A percentile compares a stretch with the other conserved stretches of the same genome.
These are phyloP conservation scores for Thecocarcelia acutangulata DNA, from an alignment of 2,888 invertebrate species.

Conservation along the genomic window DNA sequence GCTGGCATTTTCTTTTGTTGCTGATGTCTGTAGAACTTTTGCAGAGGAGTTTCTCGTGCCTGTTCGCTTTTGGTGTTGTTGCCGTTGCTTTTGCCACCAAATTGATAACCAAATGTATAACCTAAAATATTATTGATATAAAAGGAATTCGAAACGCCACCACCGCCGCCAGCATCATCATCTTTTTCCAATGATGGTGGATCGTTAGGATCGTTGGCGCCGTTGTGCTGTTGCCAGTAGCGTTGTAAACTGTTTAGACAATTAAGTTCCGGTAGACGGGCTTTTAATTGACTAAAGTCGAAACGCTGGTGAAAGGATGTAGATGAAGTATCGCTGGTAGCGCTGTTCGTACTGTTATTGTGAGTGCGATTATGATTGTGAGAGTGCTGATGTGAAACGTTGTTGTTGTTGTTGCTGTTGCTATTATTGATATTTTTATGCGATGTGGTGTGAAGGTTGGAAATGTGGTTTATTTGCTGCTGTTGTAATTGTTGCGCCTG, in stretches of 20 bases:
- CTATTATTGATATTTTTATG: constrained; percentile 22
- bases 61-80: constrained; percentile 36
- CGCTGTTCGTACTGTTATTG: constrained; percentile 71
- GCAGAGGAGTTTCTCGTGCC: constrained; percentile 79
- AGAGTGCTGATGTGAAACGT: constrained; percentile 64
- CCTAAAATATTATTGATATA: constrained; percentile 81
- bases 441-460: constrained; percentile 55
- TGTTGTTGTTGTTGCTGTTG: constrained; percentile 68
- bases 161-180: constrained; percentile 73
- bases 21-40: constrained; percentile 81
- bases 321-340: constrained; percentile 77
- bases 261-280: constrained; percentile 84
- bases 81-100: constrained; percentile 74
- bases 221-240: constrained; percentile 76
- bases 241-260: constrained; percentile 79
- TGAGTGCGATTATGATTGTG: constrained; percentile 66
- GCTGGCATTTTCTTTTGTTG: constrained; percentile 85
- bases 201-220: constrained; percentile 62
- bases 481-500: constrained; percentile 69
- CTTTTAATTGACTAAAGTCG: constrained; percentile 85
- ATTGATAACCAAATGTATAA: constrained; percentile 78
- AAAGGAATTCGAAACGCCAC: constrained; percentile 74
- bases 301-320: constrained; percentile 81
- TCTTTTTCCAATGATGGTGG: constrained; percentile 60
- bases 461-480: constrained; percentile 62